A percentile compares a stretch with the other conserved stretches of the same genome.
phyloP scores from a whole-genome alignment of 2,797 vertebrate genomes.

The Macrochelys suwanniensis region DNA sequence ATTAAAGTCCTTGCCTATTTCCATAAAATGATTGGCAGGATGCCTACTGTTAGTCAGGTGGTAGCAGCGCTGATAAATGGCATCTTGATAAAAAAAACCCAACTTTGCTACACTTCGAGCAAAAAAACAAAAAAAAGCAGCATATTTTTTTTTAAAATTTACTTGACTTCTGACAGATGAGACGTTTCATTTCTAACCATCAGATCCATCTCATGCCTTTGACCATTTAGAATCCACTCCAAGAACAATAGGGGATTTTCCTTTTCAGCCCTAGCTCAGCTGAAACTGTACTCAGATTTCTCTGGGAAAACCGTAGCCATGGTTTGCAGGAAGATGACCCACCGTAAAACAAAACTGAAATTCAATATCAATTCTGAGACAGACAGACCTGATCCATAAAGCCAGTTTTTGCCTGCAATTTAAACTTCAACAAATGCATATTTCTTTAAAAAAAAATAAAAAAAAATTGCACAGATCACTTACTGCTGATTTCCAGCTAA shows the following conservation, averaged over 20 bases:
- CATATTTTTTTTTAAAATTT: conserved; percentile 52
- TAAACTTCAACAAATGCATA: conserved; percentile 37
- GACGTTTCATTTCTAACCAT: conserved; percentile 50
- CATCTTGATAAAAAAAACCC: conserved; percentile 71
- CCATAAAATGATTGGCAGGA: conserved; percentile 78
- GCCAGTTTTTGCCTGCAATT: conserved; percentile 8
- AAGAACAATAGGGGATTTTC: background rate
- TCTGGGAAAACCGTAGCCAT: background rate
- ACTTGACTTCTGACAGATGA: conserved; percentile 56
- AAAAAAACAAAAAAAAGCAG: background rate
- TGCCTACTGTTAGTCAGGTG: conserved; percentile 64
- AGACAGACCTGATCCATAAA: background rate
- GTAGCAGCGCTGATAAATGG: conserved; percentile 52
- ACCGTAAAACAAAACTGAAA: conserved; percentile 10
- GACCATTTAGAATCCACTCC: background rate
- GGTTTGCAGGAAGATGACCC: background rate
- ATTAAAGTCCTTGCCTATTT: conserved; percentile 73
- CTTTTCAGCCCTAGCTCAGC: background rate
- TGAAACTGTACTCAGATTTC: background rate
- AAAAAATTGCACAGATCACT: background rate
- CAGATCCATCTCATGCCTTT: background rate
- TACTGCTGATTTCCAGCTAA: conserved; percentile 25
- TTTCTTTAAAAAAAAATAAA: background rate
- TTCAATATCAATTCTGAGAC: conserved; percentile 30
- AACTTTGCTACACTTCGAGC: conserved; percentile 54